Conservation (phyloP, 2,113 vertebrate species). For the Psammodynastes pulverulentus region DNA sequence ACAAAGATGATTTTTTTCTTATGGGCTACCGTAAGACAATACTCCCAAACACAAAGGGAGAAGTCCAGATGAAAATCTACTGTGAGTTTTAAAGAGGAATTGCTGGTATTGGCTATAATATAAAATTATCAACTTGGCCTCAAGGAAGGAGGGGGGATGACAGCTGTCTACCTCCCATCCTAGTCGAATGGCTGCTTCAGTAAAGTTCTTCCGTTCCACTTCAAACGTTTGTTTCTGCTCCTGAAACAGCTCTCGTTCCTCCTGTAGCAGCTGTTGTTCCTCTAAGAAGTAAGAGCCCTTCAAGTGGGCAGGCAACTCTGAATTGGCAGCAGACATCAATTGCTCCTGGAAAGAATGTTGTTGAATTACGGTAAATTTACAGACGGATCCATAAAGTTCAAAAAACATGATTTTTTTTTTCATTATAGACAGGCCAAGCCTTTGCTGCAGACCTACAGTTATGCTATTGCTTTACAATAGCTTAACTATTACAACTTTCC, state of each 20-base stretch:
- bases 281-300: conserved; percentile 73
- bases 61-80: neutral
- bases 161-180: conserved; percentile 67
- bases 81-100: neutral
- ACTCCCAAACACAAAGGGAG: neutral
- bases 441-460: neutral
- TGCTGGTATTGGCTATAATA: too few species aligned
- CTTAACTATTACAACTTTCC: neutral
- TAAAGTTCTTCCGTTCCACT: conserved; percentile 73
- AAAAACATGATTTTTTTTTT: neutral
- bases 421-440: neutral
- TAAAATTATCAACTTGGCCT: neutral
- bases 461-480: neutral
- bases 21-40: neutral
- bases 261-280: conserved; percentile 73
- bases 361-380: neutral
- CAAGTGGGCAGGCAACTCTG: conserved; percentile 51
- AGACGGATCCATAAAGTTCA: too few species aligned
- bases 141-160: too few species aligned
- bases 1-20: neutral
- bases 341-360: conserved; percentile 55
- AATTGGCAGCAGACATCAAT: conserved; percentile 22
- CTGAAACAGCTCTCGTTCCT: conserved; percentile 58
- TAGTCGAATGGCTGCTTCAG: conserved; percentile 76
- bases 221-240: conserved; percentile 71